Evolutionary conservation across 2,113 vertebrate genomes (phyloP), one percentile per base, ranked within the genome.

Genomic region (Cololabis saira): DNA sequence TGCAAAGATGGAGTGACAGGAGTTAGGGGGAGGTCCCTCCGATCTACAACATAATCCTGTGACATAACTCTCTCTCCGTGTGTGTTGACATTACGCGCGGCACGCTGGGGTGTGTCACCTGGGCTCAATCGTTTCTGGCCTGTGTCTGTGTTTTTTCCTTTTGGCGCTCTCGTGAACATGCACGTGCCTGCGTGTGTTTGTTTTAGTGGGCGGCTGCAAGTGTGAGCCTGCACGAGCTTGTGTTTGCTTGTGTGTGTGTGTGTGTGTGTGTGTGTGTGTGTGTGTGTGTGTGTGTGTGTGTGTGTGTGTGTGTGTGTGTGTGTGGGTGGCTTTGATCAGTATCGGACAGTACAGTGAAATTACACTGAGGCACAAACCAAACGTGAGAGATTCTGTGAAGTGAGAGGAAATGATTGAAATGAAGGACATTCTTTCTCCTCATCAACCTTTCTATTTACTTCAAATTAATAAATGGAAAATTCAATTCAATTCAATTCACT

Each of bases 41-140:
- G 50, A 21, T 63, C 48, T 42, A 45, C 61, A 54, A 45, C 61
- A 54, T 33, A 17, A n/a, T 30, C 51, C 18, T 42, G 58, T 81
- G 84, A 89, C 80, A 81, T 83, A 85, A 85, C 84, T 65, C 63
- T 13, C 65, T 37, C 62, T 37, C 61, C 40, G 65, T 74, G 84
- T 43, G 65, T 74, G 84, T 86, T 82, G 83, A 84, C 83, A 65
- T n/a, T 57, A 67, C 48, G 71, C 76, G 40, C 61, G 55, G 17
- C 59, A 43, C 76, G 80, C 78, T 7, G 61, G 82, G 77, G 77
- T 53, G 84, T 86, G 86, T 82, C 84, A 84, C 79, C 81, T 59
- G 76, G 55, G 27, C 62, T 60, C 13, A 16, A 40, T 59, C 74
- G 79, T 78, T 66, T 67, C 24, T 68, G 24, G 37, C 49, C 16